Evolutionary conservation across 2,797 vertebrate species (phyloP).

Genomic region (Discoglossus pictus): DNA sequence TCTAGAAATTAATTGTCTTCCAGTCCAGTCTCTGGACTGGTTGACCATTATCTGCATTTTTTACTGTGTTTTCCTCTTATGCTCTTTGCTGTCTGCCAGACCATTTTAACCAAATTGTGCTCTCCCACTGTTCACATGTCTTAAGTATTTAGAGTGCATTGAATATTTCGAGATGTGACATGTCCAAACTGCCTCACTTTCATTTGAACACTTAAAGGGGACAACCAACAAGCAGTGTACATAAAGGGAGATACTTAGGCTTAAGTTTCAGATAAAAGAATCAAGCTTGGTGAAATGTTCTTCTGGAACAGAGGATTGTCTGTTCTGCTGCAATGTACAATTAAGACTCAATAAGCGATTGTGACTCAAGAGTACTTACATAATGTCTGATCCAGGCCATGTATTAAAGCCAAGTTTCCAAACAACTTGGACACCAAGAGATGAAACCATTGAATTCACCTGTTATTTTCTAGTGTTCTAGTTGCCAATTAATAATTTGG

Average conservation of each 20-base stretch:
- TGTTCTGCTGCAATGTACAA: constrained; percentile 57
- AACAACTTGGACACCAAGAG: constrained; percentile 11
- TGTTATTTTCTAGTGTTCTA: constrained; percentile 9
- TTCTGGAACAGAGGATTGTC: constrained; percentile 58
- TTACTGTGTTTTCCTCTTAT: constrained; percentile 41
- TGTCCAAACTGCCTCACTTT: constrained; percentile 61
- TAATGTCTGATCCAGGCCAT: constrained; percentile 45
- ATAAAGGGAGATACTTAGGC: constrained; percentile 76
- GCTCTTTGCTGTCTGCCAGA: constrained; percentile 39
- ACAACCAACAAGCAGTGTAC: constrained; percentile 59
- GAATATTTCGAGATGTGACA: constrained; percentile 72
- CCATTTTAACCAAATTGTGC: constrained; percentile 53
- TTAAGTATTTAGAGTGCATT: constrained; percentile 68
- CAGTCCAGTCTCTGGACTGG: too few species aligned
- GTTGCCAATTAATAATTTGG: not conserved
- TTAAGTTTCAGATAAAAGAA: constrained; percentile 72
- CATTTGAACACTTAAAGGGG: constrained; percentile 59
- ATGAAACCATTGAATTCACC: constrained; percentile 46
- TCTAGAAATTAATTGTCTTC: too few species aligned
- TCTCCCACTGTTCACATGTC: constrained; percentile 67
- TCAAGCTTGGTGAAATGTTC: constrained; percentile 69
- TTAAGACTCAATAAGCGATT: constrained; percentile 58
- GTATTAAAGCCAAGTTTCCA: constrained; percentile 50
- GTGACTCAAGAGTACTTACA: constrained; percentile 50
- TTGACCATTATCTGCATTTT: constrained; percentile 39